Evolutionary conservation across 2,113 vertebrate species (phyloP).

Genomic region (Alethe castanea): DNA sequence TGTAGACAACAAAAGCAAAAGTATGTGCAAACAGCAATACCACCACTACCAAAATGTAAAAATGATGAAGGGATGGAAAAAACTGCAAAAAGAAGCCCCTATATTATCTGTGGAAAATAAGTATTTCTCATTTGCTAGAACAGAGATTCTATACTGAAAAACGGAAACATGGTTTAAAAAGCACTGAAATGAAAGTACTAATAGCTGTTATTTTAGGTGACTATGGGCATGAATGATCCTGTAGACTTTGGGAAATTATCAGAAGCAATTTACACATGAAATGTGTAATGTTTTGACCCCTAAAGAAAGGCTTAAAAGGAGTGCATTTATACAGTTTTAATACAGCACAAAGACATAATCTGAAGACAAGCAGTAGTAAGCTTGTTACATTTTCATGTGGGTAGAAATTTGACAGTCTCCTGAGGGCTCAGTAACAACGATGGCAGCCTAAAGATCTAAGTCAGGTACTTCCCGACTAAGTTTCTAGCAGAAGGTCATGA

Average conservation of each 20-base stretch:
- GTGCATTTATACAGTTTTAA: not conserved
- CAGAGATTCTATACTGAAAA: not conserved
- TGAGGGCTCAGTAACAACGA: not conserved
- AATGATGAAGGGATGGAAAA: not conserved
- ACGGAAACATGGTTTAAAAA: not conserved
- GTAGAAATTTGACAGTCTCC: not conserved
- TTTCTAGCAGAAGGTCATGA: not conserved
- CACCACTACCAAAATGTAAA: not conserved
- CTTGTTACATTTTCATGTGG: not conserved
- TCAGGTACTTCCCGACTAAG: not conserved
- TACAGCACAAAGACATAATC: not conserved
- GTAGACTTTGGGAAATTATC: not conserved
- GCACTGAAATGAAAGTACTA: not conserved
- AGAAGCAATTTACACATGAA: not conserved
- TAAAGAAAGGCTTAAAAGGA: not conserved
- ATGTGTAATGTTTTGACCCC: not conserved
- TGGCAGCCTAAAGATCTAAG: not conserved
- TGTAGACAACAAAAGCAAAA: not conserved
- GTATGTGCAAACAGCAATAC: not conserved
- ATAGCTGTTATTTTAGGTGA: not conserved
- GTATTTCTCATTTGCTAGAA: not conserved
- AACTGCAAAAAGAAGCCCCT: not conserved
- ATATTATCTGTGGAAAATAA: not conserved
- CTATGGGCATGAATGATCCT: not conserved
- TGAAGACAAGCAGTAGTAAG: not conserved